phyloP scores from a whole-genome alignment of 2,888 invertebrate species.

The Helleia helle region DNA sequence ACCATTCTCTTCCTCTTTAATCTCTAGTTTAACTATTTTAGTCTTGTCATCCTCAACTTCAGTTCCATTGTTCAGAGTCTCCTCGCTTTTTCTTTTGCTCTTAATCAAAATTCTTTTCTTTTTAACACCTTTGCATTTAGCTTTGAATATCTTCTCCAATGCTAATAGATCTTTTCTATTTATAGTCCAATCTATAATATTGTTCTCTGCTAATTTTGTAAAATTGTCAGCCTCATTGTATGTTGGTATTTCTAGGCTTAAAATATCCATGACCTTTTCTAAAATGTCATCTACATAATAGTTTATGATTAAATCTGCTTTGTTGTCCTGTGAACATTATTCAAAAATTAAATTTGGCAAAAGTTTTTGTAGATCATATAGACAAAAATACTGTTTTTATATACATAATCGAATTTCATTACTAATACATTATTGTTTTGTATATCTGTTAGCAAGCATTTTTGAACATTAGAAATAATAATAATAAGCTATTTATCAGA shows the following conservation, averaged over 20 bases:
- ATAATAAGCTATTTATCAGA: no score
- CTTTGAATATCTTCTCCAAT: constrained; percentile 74
- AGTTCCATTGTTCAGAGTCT: constrained; percentile 17
- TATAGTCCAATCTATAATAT: constrained; percentile 83
- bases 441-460: no score
- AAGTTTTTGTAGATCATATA: no score
- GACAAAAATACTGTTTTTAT: no score
- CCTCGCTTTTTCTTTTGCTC: constrained; percentile 36
- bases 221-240: constrained; percentile 80
- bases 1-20: constrained; percentile 29
- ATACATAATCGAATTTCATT: no score
- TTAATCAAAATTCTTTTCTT: constrained; percentile 54
- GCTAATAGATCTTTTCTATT: constrained; percentile 71
- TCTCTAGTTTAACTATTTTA: constrained; percentile 46
- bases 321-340: constrained; percentile 92
- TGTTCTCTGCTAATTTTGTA: constrained; percentile 64
- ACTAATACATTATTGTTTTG: no score
- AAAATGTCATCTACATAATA: constrained; percentile 91
- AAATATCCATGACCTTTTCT: constrained; percentile 80
- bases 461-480: no score
- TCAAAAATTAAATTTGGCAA: no score
- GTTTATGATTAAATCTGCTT: constrained; percentile 91
- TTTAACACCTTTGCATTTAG: constrained; percentile 61
- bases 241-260: constrained; percentile 82
- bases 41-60: constrained; percentile 30